A percentile compares a stretch with the other conserved stretches of the same genome.
phyloP scores from a whole-genome alignment of 2,797 vertebrate genomes.

The Alosa sapidissima region DNA sequence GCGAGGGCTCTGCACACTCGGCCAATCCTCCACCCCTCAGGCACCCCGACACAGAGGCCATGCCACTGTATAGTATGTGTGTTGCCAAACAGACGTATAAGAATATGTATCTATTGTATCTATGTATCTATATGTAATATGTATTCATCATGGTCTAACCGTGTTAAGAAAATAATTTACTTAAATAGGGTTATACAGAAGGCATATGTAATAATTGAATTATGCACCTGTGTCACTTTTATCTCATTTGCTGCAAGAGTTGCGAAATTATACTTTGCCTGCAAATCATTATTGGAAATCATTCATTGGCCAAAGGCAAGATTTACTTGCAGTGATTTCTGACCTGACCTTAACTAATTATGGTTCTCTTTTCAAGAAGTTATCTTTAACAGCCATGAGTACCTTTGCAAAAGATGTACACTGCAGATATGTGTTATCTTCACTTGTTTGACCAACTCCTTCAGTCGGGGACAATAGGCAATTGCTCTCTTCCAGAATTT shows the following conservation, averaged over 20 bases:
- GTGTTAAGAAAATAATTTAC: background rate
- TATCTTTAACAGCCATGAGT: background rate
- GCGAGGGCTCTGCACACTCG: conserved; percentile 59
- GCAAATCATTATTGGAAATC: background rate
- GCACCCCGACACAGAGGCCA: background rate
- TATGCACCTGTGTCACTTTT: conserved; percentile 1
- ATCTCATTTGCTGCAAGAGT: background rate
- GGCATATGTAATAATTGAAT: background rate
- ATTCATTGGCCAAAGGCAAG: background rate
- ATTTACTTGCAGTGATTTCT: conserved; percentile 1
- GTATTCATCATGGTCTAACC: background rate
- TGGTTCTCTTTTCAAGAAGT: background rate
- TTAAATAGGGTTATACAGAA: background rate
- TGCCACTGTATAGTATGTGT: background rate
- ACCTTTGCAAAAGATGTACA: background rate
- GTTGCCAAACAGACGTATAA: background rate
- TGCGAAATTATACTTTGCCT: background rate
- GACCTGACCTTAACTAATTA: background rate
- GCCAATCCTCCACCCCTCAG: conserved; percentile 35
- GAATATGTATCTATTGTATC: no score
- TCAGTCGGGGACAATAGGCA: no score
- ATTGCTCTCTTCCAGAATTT: no score
- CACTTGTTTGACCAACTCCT: background rate
- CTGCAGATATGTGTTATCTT: background rate
- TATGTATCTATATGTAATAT: no score